These are phyloP conservation scores for Cladopsammia gracilis DNA, from an alignment of 64 coral and sea anemone genomes.

Conservation along the genomic window DNA sequence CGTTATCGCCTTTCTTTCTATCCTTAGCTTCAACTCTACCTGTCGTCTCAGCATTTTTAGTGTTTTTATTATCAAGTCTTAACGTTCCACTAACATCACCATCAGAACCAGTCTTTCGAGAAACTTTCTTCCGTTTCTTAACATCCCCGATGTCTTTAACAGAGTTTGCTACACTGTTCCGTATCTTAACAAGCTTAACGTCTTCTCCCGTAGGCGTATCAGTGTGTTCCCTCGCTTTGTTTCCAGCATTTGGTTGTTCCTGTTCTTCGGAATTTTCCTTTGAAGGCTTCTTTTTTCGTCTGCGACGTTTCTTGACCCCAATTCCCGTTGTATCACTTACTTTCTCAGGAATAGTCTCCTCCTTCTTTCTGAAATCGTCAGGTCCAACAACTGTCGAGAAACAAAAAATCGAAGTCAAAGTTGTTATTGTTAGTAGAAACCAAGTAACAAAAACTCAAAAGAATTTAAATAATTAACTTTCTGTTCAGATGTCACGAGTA, in stretches of 20 bases:
- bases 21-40: not conserved
- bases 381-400: not conserved
- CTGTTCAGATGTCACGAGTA: too few species aligned
- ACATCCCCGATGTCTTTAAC: not conserved
- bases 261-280: not conserved
- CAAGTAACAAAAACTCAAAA: too few species aligned
- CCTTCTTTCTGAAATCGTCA: not conserved
- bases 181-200: not conserved
- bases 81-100: not conserved
- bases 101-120: not conserved
- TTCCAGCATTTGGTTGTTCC: not conserved
- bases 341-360: not conserved
- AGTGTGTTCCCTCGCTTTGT: not conserved
- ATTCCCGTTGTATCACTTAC: not conserved
- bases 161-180: too few species aligned
- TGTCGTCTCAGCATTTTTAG: not conserved
- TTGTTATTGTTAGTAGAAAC: too few species aligned
- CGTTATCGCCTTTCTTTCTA: too few species aligned
- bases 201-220: not conserved
- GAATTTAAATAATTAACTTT: too few species aligned
- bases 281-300: not conserved
- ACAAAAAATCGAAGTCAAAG: too few species aligned
- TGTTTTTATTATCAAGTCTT: not conserved
- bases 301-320: not conserved
- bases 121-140: not conserved